phyloP scores from a whole-genome alignment of 2,797 vertebrate genomes.

The Centropyge bicolor region DNA sequence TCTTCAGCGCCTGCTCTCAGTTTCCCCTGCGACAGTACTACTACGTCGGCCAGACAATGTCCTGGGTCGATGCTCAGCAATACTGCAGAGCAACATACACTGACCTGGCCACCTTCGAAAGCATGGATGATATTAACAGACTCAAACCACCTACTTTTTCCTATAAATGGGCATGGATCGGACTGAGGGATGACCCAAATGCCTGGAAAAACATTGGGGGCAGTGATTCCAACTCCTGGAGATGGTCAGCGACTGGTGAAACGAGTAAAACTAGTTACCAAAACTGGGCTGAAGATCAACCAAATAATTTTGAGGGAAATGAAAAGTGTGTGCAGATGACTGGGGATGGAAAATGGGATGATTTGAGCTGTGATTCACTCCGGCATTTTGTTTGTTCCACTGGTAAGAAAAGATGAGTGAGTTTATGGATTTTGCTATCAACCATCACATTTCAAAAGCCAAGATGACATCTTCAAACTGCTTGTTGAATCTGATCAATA shows the following conservation, averaged over 20 bases:
- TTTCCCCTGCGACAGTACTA: constrained; percentile 1
- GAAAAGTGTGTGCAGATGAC: fast-evolving
- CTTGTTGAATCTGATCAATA: too few relatives aligned
- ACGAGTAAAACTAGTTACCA: constrained; percentile 43
- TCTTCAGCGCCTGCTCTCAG: too few relatives aligned
- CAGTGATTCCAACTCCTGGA: background rate
- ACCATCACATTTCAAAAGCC: too few relatives aligned
- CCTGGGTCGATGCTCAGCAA: constrained; percentile 6
- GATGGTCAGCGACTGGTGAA: too few relatives aligned
- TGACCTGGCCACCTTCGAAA: constrained; percentile 27
- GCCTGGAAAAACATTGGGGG: constrained; percentile 22
- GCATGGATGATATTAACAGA: background rate
- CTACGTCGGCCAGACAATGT: background rate
- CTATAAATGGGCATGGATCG: constrained; percentile 34
- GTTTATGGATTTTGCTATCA: background rate
- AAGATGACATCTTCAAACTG: too few relatives aligned
- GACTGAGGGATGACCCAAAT: constrained; percentile 27
- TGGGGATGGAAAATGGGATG: fast-evolving
- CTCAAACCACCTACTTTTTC: background rate
- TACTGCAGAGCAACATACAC: constrained; percentile 26
- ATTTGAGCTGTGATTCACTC: fast-evolving
- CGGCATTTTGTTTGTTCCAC: constrained; percentile 22
- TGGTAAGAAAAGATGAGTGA: constrained; percentile 13
- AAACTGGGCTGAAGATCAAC: background rate
- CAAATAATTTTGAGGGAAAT: too few relatives aligned